Evolutionary conservation across 2,113 vertebrate species (phyloP).

Genomic region (Oryzias woworae): DNA sequence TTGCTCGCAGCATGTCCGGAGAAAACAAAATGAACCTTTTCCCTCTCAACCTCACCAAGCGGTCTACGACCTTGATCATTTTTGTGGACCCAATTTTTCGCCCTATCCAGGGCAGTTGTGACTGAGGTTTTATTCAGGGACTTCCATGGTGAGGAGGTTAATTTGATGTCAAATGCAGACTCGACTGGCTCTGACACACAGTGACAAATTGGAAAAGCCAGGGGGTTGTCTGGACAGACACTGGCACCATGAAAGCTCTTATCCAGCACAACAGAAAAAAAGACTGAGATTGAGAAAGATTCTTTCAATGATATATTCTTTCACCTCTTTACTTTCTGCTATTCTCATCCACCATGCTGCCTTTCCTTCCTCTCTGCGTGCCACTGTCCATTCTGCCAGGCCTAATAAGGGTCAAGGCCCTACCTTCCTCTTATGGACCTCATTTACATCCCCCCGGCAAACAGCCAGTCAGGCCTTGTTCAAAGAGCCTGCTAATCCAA

Average conservation of each 20-base stretch:
- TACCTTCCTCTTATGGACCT: constrained; percentile 66
- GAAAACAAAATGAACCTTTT: too few relatives aligned
- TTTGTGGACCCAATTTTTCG: too few relatives aligned
- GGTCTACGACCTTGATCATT: too few relatives aligned
- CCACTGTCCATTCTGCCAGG: constrained; percentile 66
- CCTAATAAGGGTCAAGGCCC: constrained; percentile 71
- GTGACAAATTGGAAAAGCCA: constrained; percentile 56
- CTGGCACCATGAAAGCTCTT: constrained; percentile 54
- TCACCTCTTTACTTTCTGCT: constrained; percentile 53
- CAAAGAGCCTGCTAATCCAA: constrained; percentile 71
- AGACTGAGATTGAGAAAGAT: constrained; percentile 20
- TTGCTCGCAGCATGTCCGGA: too few relatives aligned
- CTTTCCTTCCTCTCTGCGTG: constrained; percentile 33
- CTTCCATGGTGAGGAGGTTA: constrained; percentile 59
- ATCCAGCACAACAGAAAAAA: constrained; percentile 35
- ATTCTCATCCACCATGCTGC: constrained; percentile 44
- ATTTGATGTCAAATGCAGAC: constrained; percentile 56
- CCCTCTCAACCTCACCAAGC: too few relatives aligned
- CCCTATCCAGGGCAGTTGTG: too few relatives aligned
- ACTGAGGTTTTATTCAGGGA: constrained; percentile 6
- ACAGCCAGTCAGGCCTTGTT: constrained; percentile 72
- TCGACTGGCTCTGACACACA: constrained; percentile 52
- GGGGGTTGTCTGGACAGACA: constrained; percentile 35
- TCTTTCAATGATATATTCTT: constrained; percentile 51
- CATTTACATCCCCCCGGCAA: constrained; percentile 76